Evolutionary conservation across 2,888 invertebrate genomes (phyloP).

Genomic region (Meghimatium bilineatum): DNA sequence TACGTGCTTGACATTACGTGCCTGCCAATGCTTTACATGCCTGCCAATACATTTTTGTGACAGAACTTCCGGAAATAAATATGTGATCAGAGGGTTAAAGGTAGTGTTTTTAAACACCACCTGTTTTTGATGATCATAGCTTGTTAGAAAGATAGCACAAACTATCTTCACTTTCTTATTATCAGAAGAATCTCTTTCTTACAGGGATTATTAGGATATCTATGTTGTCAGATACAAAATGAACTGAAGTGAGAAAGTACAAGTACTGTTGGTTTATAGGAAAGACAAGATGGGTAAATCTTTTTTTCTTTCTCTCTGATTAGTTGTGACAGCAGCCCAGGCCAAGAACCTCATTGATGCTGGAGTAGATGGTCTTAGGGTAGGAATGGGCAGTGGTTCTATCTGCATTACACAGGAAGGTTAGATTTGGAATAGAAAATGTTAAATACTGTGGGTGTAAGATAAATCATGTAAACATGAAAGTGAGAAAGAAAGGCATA

Average conservation of each 20-base stretch:
- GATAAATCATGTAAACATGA: not conserved
- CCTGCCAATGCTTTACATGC: too few species aligned
- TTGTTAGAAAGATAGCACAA: too few species aligned
- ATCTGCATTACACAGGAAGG: slow-evolving; percentile 97
- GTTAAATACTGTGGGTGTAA: not conserved
- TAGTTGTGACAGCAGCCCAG: slow-evolving; percentile 95
- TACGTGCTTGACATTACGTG: too few species aligned
- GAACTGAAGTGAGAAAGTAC: not conserved
- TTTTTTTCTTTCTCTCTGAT: not conserved
- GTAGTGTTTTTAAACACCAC: too few species aligned
- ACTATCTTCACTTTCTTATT: too few species aligned
- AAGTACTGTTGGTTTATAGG: not conserved
- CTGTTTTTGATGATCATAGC: too few species aligned
- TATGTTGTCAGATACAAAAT: not conserved
- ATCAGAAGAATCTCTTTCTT: too few species aligned
- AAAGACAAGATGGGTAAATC: not conserved
- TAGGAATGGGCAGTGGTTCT: slow-evolving; percentile 99
- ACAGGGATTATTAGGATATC: too few species aligned
- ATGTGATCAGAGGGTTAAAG: too few species aligned
- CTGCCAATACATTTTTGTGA: too few species aligned
- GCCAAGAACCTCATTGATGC: slow-evolving; percentile 98
- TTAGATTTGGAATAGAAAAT: slow-evolving; percentile 55
- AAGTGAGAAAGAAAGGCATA: not conserved
- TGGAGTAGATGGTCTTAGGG: slow-evolving; percentile 95
- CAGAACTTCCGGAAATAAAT: too few species aligned